These are phyloP conservation scores for Coccyzus lansbergi DNA, from an alignment of 2,797 vertebrate species.

Conservation along the genomic window DNA sequence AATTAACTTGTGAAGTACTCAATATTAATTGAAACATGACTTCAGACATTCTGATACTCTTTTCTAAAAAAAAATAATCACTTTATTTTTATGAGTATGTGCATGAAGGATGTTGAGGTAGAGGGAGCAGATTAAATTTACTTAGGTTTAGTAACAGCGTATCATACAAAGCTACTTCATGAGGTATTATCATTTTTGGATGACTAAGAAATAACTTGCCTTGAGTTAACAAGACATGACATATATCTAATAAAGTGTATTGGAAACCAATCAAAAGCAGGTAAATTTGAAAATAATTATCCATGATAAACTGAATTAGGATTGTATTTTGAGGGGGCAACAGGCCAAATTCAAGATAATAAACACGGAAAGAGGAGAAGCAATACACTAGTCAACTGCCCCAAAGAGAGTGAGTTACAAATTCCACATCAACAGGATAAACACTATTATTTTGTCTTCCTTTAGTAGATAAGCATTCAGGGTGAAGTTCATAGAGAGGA, in stretches of 20 bases:
- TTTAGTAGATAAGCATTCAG: background rate
- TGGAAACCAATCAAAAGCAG: background rate
- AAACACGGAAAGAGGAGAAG: background rate
- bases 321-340: background rate
- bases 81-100: background rate
- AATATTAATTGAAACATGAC: constrained; percentile 12
- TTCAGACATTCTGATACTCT: background rate
- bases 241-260: background rate
- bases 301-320: background rate
- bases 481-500: background rate
- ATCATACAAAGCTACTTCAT: background rate
- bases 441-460: background rate
- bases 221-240: background rate
- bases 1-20: background rate
- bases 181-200: background rate
- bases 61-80: background rate
- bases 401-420: background rate
- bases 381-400: background rate
- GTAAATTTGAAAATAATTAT: background rate
- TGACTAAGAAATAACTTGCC: background rate
- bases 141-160: background rate
- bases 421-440: background rate
- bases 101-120: background rate
- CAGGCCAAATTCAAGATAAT: background rate
- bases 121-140: background rate